Conservation (phyloP, 1,140 invertebrate genomes). For the Rhizoglyphus robini region DNA sequence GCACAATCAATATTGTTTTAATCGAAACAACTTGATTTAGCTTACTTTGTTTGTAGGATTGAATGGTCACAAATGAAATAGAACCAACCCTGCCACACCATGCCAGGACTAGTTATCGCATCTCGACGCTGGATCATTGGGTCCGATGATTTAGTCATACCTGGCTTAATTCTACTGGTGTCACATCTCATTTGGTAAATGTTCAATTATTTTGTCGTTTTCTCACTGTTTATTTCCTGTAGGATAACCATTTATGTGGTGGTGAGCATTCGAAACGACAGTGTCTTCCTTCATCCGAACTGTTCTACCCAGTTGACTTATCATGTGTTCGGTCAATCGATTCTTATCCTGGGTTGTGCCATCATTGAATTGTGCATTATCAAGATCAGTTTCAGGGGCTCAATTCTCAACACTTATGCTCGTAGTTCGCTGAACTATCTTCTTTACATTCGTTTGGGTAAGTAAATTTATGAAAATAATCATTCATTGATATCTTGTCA, state of each 20-base stretch:
- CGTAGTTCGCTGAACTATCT: conserved; percentile 63
- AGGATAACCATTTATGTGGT: conserved; percentile 38
- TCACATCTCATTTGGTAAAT: conserved; percentile 65
- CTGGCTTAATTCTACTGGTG: conserved; percentile 56
- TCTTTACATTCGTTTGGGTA: conserved; percentile 64
- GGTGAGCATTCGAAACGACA: conserved; percentile 47
- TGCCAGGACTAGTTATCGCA: conserved; percentile 76
- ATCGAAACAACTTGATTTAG: no score
- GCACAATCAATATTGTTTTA: no score
- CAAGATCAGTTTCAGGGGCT: conserved; percentile 60
- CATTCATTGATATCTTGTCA: conserved; percentile 11
- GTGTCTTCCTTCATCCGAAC: conserved; percentile 34
- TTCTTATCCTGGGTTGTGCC: conserved; percentile 50
- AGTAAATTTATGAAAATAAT: conserved; percentile 30
- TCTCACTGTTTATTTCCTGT: conserved; percentile 28
- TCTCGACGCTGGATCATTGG: conserved; percentile 70
- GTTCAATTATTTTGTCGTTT: not conserved
- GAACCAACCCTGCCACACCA: no score
- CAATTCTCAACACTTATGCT: conserved; percentile 58
- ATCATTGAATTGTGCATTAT: conserved; percentile 57
- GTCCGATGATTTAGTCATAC: conserved; percentile 73
- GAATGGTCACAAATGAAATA: no score
- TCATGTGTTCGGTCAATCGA: conserved; percentile 55
- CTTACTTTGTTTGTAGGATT: no score
- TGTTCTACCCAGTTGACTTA: conserved; percentile 43